Percentiles rank a stretch among this genome's conserved stretches.
These are phyloP conservation scores for Epinotia brunnichana DNA, from an alignment of 2,888 invertebrate species.

Conservation along the genomic window DNA sequence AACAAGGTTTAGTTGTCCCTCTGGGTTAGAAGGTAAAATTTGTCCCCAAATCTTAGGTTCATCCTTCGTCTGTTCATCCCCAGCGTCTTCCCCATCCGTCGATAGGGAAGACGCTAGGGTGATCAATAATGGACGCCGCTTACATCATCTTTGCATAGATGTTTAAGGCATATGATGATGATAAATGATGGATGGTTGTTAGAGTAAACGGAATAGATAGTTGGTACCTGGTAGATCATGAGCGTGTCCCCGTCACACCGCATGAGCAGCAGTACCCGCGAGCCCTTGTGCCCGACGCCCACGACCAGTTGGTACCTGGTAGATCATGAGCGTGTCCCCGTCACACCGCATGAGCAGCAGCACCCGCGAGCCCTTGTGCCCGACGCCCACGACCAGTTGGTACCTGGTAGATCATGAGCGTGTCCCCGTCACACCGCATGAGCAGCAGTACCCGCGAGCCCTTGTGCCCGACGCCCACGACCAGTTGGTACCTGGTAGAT, in stretches of 20 bases:
- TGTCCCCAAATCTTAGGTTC: no score
- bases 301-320: constrained; percentile 94
- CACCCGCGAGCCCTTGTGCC: constrained; percentile 92
- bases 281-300: constrained; percentile 93
- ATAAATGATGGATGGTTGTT: no score
- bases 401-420: constrained; percentile 95
- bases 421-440: constrained; percentile 87
- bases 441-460: constrained; percentile 92
- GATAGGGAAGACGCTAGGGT: no score
- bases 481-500: constrained; percentile 95
- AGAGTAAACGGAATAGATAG: background rate
- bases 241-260: constrained; percentile 88
- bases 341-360: constrained; percentile 90
- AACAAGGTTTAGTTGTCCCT: no score
- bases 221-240: constrained; percentile 92
- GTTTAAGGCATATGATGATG: no score
- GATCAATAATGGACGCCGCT: no score
- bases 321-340: constrained; percentile 90
- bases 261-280: constrained; percentile 91
- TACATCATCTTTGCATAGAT: no score
- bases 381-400: constrained; percentile 93
- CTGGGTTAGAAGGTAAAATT: no score
- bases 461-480: constrained; percentile 94
- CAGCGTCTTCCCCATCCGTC: no score
- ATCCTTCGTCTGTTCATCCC: no score